phyloP scores from a whole-genome alignment of 1,140 invertebrate species.

The Copidosoma floridanum region DNA sequence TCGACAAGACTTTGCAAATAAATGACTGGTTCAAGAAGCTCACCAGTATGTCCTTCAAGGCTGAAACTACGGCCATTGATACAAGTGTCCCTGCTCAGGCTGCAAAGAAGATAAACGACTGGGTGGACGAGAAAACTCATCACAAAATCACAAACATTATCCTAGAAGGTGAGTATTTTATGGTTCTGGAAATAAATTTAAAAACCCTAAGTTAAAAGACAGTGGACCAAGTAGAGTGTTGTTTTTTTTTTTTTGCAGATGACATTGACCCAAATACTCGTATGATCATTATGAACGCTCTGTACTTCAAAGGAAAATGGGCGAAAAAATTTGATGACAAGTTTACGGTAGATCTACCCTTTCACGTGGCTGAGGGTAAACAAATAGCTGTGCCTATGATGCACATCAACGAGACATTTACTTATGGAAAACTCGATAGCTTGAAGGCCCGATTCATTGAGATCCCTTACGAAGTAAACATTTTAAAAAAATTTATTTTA shows the following conservation, averaged over 20 bases:
- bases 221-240: too few species aligned
- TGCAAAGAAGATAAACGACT: constrained; percentile 58
- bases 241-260: constrained; percentile 40
- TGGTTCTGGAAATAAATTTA: background rate
- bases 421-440: constrained; percentile 41
- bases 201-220: background rate
- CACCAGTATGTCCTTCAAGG: constrained; percentile 32
- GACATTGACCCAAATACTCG: constrained; percentile 55
- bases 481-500: too few species aligned
- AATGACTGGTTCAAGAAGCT: constrained; percentile 34
- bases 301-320: constrained; percentile 88
- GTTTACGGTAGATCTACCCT: constrained; percentile 59
- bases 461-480: constrained; percentile 60
- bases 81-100: constrained; percentile 40
- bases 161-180: constrained; percentile 38
- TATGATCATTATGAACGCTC: constrained; percentile 77
- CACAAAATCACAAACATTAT: constrained; percentile 61
- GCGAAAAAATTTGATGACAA: constrained; percentile 64
- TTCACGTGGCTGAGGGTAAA: constrained; percentile 50
- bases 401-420: constrained; percentile 48
- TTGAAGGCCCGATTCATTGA: constrained; percentile 54
- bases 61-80: constrained; percentile 43
- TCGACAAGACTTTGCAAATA: constrained; percentile 18
- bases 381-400: constrained; percentile 59
- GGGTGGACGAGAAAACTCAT: constrained; percentile 58